These are phyloP conservation scores for Heliconius melpomene DNA, from an alignment of 1,140 invertebrate genomes.

Conservation along the genomic window DNA sequence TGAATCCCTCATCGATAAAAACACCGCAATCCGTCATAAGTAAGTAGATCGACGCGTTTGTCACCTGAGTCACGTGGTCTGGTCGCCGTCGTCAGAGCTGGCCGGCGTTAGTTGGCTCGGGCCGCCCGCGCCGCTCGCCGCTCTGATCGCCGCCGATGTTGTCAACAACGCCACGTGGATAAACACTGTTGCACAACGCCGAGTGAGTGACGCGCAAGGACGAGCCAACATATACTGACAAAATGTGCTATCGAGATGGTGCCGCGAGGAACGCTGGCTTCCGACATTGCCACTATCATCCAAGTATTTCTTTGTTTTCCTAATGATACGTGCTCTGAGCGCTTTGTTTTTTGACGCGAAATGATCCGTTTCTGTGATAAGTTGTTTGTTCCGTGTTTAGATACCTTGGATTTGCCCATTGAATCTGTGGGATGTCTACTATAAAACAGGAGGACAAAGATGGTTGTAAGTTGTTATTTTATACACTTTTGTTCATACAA, in stretches of 20 bases:
- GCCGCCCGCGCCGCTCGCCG: constrained; percentile 63
- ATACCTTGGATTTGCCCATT: constrained; percentile 40
- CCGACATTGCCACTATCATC: constrained; percentile 48
- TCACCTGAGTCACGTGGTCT: constrained; percentile 75
- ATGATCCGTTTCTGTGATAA: constrained; percentile 53
- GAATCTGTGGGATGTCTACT: constrained; percentile 57
- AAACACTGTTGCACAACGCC: constrained; percentile 75
- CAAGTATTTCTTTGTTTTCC: constrained; percentile 56
- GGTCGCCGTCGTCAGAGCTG: constrained; percentile 38
- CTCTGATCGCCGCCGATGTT: constrained; percentile 60
- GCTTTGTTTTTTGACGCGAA: constrained; percentile 44
- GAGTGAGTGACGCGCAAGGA: constrained; percentile 66
- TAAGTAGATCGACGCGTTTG: constrained; percentile 59
- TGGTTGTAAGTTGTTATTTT: constrained; percentile 51
- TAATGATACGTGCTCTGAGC: constrained; percentile 46
- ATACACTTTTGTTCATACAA: neutral
- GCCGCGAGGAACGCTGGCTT: constrained; percentile 47
- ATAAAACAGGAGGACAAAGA: constrained; percentile 49
- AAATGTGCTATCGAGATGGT: constrained; percentile 42
- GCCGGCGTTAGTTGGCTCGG: constrained; percentile 73
- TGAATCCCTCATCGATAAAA: constrained; percentile 54
- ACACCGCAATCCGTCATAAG: constrained; percentile 53
- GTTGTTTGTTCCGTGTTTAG: constrained; percentile 52
- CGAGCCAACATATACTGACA: constrained; percentile 48
- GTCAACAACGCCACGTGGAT: constrained; percentile 73